phyloP scores from a whole-genome alignment of 2,113 vertebrate genomes.

The Melanostigma gelatinosum region DNA sequence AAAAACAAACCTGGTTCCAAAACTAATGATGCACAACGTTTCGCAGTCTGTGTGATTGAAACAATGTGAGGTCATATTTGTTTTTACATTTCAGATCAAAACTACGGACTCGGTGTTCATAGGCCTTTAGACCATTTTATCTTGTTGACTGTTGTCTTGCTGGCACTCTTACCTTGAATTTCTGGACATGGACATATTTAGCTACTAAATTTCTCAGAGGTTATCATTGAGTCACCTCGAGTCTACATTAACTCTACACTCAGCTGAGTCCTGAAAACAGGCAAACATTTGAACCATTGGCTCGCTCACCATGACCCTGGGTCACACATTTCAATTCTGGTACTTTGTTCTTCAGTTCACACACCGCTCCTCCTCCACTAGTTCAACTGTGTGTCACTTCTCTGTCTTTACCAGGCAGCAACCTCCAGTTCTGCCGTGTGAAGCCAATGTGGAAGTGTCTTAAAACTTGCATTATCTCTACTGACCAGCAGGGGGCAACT shows the following conservation, averaged over 20 bases:
- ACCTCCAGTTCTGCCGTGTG: too few relatives aligned
- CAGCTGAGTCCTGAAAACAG: slow-evolving; percentile 1
- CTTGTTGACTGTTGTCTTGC: neutral
- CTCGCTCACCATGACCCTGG: neutral
- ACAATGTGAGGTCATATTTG: neutral
- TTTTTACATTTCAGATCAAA: neutral
- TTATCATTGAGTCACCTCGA: neutral
- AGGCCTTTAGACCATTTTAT: neutral
- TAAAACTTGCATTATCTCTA: too few relatives aligned
- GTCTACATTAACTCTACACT: neutral
- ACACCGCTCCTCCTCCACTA: too few relatives aligned
- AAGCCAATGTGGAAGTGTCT: too few relatives aligned
- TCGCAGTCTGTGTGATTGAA: neutral
- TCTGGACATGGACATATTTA: slow-evolving; percentile 1
- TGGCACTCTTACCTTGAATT: neutral
- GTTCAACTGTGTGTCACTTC: too few relatives aligned
- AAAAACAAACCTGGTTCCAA: too few relatives aligned
- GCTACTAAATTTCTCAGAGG: neutral
- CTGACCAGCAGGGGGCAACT: too few relatives aligned
- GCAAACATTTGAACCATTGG: slow-evolving; percentile 3
- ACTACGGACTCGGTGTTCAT: neutral
- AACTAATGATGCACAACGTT: too few relatives aligned
- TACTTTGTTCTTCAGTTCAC: neutral
- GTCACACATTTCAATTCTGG: neutral
- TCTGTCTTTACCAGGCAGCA: too few relatives aligned